Conservation (phyloP, 2,113 vertebrate genomes). For the Calyptomena viridis region DNA sequence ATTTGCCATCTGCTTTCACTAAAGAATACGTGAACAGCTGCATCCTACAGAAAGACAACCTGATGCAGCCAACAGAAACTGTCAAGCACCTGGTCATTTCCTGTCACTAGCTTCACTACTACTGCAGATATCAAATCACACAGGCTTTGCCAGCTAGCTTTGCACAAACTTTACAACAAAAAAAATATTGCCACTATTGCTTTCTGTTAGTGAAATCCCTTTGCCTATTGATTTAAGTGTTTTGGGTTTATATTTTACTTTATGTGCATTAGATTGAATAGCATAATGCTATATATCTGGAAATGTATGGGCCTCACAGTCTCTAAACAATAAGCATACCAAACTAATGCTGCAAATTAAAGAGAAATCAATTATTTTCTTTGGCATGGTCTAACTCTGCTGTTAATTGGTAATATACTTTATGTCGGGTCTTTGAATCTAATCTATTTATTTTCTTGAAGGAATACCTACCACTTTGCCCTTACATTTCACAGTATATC, state of each 20-base stretch:
- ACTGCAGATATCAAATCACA: neutral
- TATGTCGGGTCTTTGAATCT: neutral
- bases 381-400: neutral
- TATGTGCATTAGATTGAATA: neutral
- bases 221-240: neutral
- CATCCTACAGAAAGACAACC: conserved; percentile 53
- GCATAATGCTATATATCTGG: neutral
- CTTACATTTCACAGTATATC: neutral
- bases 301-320: neutral
- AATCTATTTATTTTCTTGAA: neutral
- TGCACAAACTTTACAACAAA: neutral
- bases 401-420: conserved; percentile 7
- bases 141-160: neutral
- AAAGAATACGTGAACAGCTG: conserved; percentile 54
- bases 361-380: neutral
- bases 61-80: conserved; percentile 36
- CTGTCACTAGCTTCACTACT: neutral
- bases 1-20: conserved; percentile 56
- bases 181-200: neutral
- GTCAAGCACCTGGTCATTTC: conserved; percentile 48
- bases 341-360: neutral
- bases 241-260: neutral
- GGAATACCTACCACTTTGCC: neutral
- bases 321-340: neutral
- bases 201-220: neutral